Evolutionary conservation across 1,140 invertebrate species (phyloP).

Genomic region (Drosophila auraria): DNA sequence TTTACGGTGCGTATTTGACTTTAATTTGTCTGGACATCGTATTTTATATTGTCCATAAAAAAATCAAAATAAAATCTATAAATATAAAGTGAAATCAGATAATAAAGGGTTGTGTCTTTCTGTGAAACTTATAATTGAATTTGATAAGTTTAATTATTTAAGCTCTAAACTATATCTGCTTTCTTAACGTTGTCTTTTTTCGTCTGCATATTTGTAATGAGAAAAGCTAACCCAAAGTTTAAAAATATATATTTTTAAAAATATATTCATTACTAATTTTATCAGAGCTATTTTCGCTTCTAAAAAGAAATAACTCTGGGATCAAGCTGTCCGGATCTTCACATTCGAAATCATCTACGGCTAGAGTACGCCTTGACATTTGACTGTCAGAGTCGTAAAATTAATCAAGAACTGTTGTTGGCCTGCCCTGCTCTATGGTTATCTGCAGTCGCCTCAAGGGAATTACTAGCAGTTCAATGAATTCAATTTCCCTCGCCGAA

Average conservation of each 20-base stretch:
- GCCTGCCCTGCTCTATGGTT: slow-evolving; percentile 16
- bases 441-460: slow-evolving; percentile 24
- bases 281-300: background rate
- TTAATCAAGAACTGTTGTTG: slow-evolving; percentile 47
- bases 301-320: background rate
- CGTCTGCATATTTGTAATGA: background rate
- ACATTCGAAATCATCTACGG: slow-evolving; percentile 4
- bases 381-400: slow-evolving; percentile 57
- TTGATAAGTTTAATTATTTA: too few species aligned
- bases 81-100: background rate
- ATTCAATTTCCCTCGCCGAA: slow-evolving; percentile 31
- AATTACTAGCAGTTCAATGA: slow-evolving; percentile 39
- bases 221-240: background rate
- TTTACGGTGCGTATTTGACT: slow-evolving; percentile 5
- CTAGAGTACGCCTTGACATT: slow-evolving; percentile 46
- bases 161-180: background rate
- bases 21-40: slow-evolving; percentile 13
- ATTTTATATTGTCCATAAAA: slow-evolving; percentile 1
- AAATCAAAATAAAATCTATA: background rate
- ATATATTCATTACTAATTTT: background rate
- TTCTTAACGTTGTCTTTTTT: background rate
- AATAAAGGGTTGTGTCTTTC: background rate
- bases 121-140: background rate
- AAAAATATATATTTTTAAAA: background rate
- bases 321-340: background rate